Evolutionary conservation across 2,888 invertebrate genomes (phyloP).

Genomic region (Notocelia uddmanniana): DNA sequence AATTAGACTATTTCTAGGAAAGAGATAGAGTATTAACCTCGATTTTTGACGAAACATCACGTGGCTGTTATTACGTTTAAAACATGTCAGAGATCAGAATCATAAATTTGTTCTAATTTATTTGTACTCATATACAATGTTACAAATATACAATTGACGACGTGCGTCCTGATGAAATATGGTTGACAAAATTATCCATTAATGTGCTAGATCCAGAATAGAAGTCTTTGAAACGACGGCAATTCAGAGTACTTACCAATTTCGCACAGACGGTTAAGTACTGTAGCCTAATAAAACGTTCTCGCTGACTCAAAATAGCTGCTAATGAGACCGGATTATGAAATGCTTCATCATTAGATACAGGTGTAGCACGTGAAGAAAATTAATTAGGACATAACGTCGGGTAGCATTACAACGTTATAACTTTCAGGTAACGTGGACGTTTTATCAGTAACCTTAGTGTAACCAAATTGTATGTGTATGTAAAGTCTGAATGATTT

Average conservation of each 20-base stretch:
- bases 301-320: conserved; percentile 27
- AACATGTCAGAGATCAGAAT: conserved; percentile 28
- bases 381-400: conserved; percentile 26
- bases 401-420: background rate
- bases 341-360: conserved; percentile 29
- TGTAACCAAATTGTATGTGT: background rate
- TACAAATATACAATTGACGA: conserved; percentile 22
- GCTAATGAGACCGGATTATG: conserved; percentile 22
- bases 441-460: background rate
- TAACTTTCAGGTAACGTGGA: background rate
- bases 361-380: conserved; percentile 13
- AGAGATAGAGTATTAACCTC: conserved; percentile 48
- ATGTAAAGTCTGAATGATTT: conserved; percentile 21
- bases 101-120: conserved; percentile 36
- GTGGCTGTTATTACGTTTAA: conserved; percentile 19
- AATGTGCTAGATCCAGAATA: conserved; percentile 35
- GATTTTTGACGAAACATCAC: conserved; percentile 44
- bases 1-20: conserved; percentile 62
- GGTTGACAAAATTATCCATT: conserved; percentile 32
- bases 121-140: conserved; percentile 1
- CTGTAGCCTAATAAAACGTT: conserved; percentile 38
- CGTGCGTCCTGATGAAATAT: conserved; percentile 15
- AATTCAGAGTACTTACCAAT: conserved; percentile 35
- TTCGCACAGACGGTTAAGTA: conserved; percentile 32
- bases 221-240: conserved; percentile 24